Conservation (phyloP, 2,797 vertebrate species). For the Protonibea diacanthus region DNA sequence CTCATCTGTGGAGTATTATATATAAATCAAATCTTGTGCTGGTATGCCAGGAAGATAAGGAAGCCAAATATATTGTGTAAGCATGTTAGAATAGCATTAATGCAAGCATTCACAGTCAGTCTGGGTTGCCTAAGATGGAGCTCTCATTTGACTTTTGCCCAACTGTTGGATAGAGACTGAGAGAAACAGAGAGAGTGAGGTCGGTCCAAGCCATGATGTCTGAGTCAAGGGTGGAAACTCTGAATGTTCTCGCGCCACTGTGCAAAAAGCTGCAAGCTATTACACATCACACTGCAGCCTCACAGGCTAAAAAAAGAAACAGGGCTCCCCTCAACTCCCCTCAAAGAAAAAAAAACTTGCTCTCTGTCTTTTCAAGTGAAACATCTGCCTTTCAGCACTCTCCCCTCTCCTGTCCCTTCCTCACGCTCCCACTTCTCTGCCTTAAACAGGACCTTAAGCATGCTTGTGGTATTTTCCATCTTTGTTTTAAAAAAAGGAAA, state of each 20-base stretch:
- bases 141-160: slow-evolving; percentile 41
- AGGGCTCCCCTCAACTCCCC: slow-evolving; percentile 58
- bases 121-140: slow-evolving; percentile 44
- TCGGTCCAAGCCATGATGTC: slow-evolving; percentile 59
- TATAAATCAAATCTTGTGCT: slow-evolving; percentile 5
- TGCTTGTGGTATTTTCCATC: slow-evolving; percentile 77
- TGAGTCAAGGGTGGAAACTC: slow-evolving; percentile 87
- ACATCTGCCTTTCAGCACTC: slow-evolving; percentile 37
- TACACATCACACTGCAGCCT: slow-evolving; percentile 78
- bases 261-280: slow-evolving; percentile 84
- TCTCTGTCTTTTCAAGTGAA: slow-evolving; percentile 61
- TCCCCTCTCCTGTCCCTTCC: slow-evolving; percentile 4
- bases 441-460: slow-evolving; percentile 43
- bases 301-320: slow-evolving; percentile 78
- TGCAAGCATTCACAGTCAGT: slow-evolving; percentile 14
- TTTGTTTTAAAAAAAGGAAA: slow-evolving; percentile 53
- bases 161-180: slow-evolving; percentile 31
- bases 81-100: slow-evolving; percentile 25
- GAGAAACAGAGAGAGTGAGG: slow-evolving; percentile 40
- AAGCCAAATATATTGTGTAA: slow-evolving; percentile 37
- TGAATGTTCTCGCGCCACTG: slow-evolving; percentile 85
- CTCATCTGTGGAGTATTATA: slow-evolving; percentile 59
- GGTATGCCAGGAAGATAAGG: slow-evolving; percentile 2
- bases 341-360: slow-evolving; percentile 18
- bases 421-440: slow-evolving; percentile 32